Evolutionary conservation across 35 echinoderm and acorn worm genomes (phyloP).

Genomic region (Amphiura filiformis): DNA sequence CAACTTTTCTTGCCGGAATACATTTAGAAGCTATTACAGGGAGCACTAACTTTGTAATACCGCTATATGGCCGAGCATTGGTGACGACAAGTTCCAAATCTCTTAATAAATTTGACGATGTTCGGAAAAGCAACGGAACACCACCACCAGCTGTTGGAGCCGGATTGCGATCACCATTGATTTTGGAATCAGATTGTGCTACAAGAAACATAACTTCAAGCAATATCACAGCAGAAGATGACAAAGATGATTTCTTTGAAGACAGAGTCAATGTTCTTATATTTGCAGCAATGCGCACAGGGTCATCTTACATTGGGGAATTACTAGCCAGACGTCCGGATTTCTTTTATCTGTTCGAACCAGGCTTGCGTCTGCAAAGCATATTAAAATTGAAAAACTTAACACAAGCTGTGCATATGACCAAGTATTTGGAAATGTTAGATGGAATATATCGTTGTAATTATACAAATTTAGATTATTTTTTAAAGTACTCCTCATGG

Average conservation of each 20-base stretch:
- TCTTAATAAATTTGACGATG: no score
- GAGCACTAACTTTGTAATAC: neutral
- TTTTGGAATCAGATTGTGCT: no score
- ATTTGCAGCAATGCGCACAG: constrained; percentile 61
- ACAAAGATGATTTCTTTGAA: no score
- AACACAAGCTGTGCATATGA: neutral
- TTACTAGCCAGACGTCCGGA: constrained; percentile 32
- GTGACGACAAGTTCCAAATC: no score
- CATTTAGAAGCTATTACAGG: neutral
- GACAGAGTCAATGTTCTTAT: constrained; percentile 11
- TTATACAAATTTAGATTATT: constrained; percentile 10
- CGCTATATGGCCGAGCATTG: neutral
- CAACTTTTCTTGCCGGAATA: neutral
- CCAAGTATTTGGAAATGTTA: constrained; percentile 11
- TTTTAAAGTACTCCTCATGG: neutral
- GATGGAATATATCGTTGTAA: constrained; percentile 9
- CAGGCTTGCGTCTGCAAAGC: constrained; percentile 27
- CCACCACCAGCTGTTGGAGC: no score
- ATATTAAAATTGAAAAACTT: neutral
- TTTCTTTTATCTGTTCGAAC: constrained; percentile 73
- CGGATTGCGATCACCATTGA: no score
- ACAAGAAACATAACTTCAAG: no score
- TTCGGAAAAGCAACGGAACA: no score
- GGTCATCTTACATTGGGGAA: constrained; percentile 67
- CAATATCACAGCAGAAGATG: no score